Percentiles rank a stretch among this genome's conserved stretches.
Evolutionary conservation across 30 jellyfish, hydroid and myxozoan species (phyloP).

Genomic region (Sanderia malayensis): DNA sequence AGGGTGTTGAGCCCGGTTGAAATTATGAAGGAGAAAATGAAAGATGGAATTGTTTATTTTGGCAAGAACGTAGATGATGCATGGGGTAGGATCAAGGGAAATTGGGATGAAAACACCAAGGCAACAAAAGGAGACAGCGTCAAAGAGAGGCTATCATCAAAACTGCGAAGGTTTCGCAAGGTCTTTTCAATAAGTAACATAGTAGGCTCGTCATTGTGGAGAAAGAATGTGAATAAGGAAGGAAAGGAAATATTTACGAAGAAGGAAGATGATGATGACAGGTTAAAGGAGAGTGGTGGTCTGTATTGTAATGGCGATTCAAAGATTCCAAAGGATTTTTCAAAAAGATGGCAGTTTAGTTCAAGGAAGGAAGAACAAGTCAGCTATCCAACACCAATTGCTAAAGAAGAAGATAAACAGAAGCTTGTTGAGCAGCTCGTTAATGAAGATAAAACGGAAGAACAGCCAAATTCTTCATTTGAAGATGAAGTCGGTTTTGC

Average conservation of each 20-base stretch:
- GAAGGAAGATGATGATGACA: not conserved
- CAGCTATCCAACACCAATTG: constrained; percentile 24
- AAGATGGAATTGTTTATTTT: constrained; percentile 25
- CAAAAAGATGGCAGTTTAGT: constrained; percentile 14
- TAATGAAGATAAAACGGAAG: too few relatives aligned
- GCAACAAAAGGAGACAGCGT: too few relatives aligned
- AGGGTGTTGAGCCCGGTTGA: constrained; percentile 51
- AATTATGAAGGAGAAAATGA: constrained; percentile 40
- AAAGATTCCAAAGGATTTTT: not conserved
- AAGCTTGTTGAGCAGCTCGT: too few relatives aligned
- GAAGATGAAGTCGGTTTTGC: too few relatives aligned
- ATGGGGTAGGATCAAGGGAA: constrained; percentile 33
- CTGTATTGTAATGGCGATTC: not conserved
- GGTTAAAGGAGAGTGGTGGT: not conserved
- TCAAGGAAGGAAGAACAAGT: constrained; percentile 21
- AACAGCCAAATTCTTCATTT: too few relatives aligned
- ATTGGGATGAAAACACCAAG: constrained; percentile 44
- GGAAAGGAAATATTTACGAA: not conserved
- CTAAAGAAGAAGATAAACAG: not conserved
- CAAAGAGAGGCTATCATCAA: constrained; percentile 25
- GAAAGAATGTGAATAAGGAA: not conserved
- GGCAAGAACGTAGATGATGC: constrained; percentile 41
- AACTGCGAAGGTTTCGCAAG: constrained; percentile 42
- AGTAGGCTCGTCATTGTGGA: constrained; percentile 35
- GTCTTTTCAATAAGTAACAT: constrained; percentile 57